Evolutionary conservation across 2,888 invertebrate species (phyloP), one percentile per base, ranked within the genome.

Genomic region (Troides helena): DNA sequence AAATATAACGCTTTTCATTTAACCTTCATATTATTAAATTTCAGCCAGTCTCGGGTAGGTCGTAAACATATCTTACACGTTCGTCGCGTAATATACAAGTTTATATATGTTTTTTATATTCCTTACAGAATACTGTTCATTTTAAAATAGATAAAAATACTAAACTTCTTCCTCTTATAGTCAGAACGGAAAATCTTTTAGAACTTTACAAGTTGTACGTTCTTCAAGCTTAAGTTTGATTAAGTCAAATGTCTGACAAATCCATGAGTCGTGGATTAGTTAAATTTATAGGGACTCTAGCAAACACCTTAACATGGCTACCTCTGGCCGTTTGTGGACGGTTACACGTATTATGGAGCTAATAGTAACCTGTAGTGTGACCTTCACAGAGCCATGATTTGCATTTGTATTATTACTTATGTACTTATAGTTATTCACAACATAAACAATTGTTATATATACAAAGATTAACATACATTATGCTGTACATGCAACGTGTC

Each of bases 191-290:
- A 53, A n/a, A n/a, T n/a, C 6, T 53, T n/a, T n/a, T 53, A 4
- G 8, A n/a, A 0, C 14, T 1, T 18, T 53, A 4, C 18, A 53
- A 18, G 53, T 53, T n/a, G 53, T n/a, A n/a, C 18, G n/a, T n/a
- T 53, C 18, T 7, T n/a, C 18, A 12, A 53, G 53, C 53, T 53
- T 57, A 58, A 58, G n/a, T 25, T 23, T 25, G 57, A 25, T 58
- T 8, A 23, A 57, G 10, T 21, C 21, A 57, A 58, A n/a, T 39
- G 60, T 46, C 23, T 62, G 43, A 53, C 5, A 7, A 46, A 43
- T 62, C 46, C 62, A 23, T 62, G 50, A 50, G 25, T 50, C 50
- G 50, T 56, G 50, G 30, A 50, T 64, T 64, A 64, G n/a, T 64
- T 63, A 12, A 56, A 65, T 65, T 65, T 65, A 65, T 39, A 30